phyloP scores from a whole-genome alignment of 1,140 invertebrate species.

The Camponotus vicinus region DNA sequence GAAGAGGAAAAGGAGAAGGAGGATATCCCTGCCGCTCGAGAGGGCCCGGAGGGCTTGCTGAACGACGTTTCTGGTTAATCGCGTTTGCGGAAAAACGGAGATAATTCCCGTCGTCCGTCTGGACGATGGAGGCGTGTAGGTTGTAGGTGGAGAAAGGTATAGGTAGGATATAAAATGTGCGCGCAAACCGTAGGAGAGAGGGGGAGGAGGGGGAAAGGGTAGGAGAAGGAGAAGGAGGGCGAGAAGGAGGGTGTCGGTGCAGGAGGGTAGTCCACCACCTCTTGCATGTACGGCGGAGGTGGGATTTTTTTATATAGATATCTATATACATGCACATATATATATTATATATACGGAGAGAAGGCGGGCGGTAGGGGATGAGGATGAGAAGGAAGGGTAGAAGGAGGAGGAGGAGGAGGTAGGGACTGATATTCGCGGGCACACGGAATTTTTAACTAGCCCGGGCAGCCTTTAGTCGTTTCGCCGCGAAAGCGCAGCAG shows the following conservation, averaged over 20 bases:
- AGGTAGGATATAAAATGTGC: conserved; percentile 64
- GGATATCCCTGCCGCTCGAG: conserved; percentile 63
- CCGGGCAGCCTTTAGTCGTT: conserved; percentile 75
- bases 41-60: conserved; percentile 67
- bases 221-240: conserved; percentile 45
- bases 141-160: conserved; percentile 73
- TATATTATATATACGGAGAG: not conserved
- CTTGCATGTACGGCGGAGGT: conserved; percentile 65
- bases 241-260: conserved; percentile 64
- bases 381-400: conserved; percentile 32
- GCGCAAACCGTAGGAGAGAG: conserved; percentile 57
- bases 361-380: conserved; percentile 16
- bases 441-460: conserved; percentile 85
- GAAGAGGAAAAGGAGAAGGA: not conserved
- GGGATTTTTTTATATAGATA: conserved; percentile 54
- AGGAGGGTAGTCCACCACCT: conserved; percentile 58
- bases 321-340: not conserved
- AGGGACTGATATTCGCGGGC: conserved; percentile 83
- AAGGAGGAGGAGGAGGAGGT: conserved; percentile 42
- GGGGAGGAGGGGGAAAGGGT: not conserved
- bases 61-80: conserved; percentile 83
- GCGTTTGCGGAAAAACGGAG: conserved; percentile 84
- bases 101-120: conserved; percentile 82
- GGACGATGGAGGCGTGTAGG: conserved; percentile 75
- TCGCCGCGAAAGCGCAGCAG: conserved; percentile 80